These are phyloP conservation scores for Parnassius glacialis DNA, from an alignment of 2,888 invertebrate species.

Conservation along the genomic window DNA sequence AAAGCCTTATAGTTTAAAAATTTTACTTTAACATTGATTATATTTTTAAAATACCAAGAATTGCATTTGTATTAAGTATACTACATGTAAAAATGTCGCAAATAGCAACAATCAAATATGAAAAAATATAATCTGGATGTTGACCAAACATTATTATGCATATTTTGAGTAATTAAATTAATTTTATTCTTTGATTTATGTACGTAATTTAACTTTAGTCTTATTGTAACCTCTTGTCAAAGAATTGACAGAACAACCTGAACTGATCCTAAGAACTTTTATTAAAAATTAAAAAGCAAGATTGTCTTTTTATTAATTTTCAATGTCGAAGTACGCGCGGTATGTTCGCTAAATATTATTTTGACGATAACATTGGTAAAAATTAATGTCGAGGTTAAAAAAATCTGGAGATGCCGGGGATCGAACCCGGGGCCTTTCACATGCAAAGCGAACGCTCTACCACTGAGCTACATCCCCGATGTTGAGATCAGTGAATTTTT, in stretches of 20 bases:
- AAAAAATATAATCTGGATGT: background rate
- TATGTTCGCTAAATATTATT: background rate
- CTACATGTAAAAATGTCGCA: background rate
- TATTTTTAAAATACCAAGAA: too few species aligned
- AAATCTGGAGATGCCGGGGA: constrained; percentile 93
- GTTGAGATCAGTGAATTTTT: background rate
- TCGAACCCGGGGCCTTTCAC: constrained; percentile 99
- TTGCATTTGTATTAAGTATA: too few species aligned
- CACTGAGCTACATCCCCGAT: constrained; percentile 96
- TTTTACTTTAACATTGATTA: background rate
- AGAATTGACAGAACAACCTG: constrained; percentile 27
- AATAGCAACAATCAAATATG: background rate
- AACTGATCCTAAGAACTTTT: constrained; percentile 28
- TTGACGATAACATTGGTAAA: too few species aligned
- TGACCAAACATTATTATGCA: background rate
- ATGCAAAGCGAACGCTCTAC: constrained; percentile 99
- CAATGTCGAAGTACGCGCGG: constrained; percentile 82
- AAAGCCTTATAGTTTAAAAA: background rate
- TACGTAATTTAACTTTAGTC: constrained; percentile 23
- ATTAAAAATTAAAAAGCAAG: constrained; percentile 29
- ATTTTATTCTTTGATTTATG: constrained; percentile 14
- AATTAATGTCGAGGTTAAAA: background rate
- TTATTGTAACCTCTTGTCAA: constrained; percentile 12
- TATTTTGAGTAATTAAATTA: background rate
- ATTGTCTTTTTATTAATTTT: constrained; percentile 21